Conservation (phyloP, 2,888 invertebrate genomes). For the Campoplex nolae region DNA sequence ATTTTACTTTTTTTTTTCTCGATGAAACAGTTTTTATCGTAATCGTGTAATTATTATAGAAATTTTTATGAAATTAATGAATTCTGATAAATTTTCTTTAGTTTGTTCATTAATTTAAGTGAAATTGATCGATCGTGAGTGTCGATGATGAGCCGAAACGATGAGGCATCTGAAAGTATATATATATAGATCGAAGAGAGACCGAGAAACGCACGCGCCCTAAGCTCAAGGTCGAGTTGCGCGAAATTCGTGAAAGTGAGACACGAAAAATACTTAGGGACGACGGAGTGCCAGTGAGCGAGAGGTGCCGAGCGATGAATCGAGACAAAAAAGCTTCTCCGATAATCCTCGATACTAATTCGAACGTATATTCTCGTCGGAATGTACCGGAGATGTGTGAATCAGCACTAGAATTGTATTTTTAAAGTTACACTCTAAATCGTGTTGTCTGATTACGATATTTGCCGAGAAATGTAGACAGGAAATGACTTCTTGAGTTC, state of each 20-base stretch:
- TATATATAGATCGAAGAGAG: conserved; percentile 16
- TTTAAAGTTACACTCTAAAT: background rate
- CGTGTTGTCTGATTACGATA: background rate
- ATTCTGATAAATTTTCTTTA: too few relatives aligned
- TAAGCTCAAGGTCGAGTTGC: conserved; percentile 44
- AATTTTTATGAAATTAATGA: too few relatives aligned
- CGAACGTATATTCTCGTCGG: background rate
- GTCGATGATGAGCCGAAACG: background rate
- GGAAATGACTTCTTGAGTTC: background rate
- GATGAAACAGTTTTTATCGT: too few relatives aligned
- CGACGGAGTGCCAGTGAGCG: background rate
- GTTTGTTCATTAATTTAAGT: background rate
- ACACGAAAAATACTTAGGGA: conserved; percentile 39
- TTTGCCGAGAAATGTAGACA: background rate
- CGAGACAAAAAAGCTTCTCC: conserved; percentile 3
- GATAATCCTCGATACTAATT: background rate
- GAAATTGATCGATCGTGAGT: background rate
- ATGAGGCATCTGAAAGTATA: background rate
- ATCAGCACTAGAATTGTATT: background rate
- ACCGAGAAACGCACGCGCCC: conserved; percentile 54
- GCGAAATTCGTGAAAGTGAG: conserved; percentile 50
- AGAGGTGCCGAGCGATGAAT: conserved; percentile 23
- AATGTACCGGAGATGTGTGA: background rate
- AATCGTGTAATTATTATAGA: too few relatives aligned
- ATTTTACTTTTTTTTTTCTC: too few relatives aligned